A percentile compares a stretch with the other conserved stretches of the same genome.
phyloP scores from a whole-genome alignment of 1,140 invertebrate species.

The Berghia stephanieae region DNA sequence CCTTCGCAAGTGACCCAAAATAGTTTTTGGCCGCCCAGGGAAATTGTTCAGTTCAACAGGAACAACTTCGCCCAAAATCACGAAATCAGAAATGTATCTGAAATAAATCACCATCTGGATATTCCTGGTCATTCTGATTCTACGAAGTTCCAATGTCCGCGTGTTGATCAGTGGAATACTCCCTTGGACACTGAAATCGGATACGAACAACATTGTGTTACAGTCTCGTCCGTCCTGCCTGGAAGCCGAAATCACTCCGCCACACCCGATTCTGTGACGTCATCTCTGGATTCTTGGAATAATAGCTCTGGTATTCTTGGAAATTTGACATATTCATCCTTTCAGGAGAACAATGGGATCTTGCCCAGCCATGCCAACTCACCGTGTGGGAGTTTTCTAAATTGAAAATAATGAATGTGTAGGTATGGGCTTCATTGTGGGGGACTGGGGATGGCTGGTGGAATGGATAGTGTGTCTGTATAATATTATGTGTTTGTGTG shows the following conservation, averaged over 20 bases:
- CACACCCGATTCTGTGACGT: background rate
- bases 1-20: too few relatives aligned
- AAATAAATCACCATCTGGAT: too few relatives aligned
- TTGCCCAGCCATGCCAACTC: background rate
- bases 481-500: background rate
- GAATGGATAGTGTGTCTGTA: background rate
- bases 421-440: background rate
- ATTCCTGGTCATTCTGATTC: too few relatives aligned
- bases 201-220: too few relatives aligned
- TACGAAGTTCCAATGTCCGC: too few relatives aligned
- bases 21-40: too few relatives aligned
- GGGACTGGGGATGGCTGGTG: background rate
- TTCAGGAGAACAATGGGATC: background rate
- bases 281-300: background rate
- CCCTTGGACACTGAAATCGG: too few relatives aligned
- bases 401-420: background rate
- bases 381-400: background rate
- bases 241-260: background rate
- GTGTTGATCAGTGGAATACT: too few relatives aligned
- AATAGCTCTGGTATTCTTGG: background rate
- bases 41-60: too few relatives aligned
- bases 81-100: too few relatives aligned
- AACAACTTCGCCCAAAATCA: too few relatives aligned
- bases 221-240: background rate
- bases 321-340: background rate